phyloP scores from a whole-genome alignment of 2,888 invertebrate species.

The Drosophila hamatofila region DNA sequence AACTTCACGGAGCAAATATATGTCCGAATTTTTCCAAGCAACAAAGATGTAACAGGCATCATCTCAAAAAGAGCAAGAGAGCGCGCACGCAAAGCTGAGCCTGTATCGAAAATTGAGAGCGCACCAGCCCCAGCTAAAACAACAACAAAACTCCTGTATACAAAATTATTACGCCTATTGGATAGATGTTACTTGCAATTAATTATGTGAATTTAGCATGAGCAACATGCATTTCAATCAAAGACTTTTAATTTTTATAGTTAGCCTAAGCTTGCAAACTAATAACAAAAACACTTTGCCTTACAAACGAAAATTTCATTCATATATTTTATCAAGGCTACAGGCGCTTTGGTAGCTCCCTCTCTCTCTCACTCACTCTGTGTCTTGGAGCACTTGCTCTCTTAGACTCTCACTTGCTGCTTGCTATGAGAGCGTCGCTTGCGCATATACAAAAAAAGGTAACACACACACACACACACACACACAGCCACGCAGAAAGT shows the following conservation, averaged over 20 bases:
- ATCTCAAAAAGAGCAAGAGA: constrained; percentile 24
- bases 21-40: constrained; percentile 71
- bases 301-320: constrained; percentile 65
- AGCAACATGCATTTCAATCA: not conserved
- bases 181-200: not conserved
- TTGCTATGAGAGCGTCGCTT: constrained; percentile 54
- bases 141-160: constrained; percentile 49
- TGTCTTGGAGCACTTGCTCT: constrained; percentile 32
- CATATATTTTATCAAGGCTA: constrained; percentile 73
- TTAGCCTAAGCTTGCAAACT: constrained; percentile 23
- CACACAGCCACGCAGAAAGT: constrained; percentile 52
- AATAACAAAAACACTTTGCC: constrained; percentile 18
- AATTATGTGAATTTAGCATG: not conserved
- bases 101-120: constrained; percentile 44
- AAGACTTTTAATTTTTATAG: not conserved
- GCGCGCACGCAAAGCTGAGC: constrained; percentile 47
- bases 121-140: constrained; percentile 45
- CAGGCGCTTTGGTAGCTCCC: constrained; percentile 39
- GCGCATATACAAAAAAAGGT: constrained; percentile 66
- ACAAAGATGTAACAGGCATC: constrained; percentile 73
- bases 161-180: constrained; percentile 14
- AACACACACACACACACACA: constrained; percentile 49
- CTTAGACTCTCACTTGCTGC: constrained; percentile 46
- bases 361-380: constrained; percentile 23
- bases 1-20: constrained; percentile 66